phyloP scores from a whole-genome alignment of 2,888 invertebrate species.

The Drosophila kambysellisi region DNA sequence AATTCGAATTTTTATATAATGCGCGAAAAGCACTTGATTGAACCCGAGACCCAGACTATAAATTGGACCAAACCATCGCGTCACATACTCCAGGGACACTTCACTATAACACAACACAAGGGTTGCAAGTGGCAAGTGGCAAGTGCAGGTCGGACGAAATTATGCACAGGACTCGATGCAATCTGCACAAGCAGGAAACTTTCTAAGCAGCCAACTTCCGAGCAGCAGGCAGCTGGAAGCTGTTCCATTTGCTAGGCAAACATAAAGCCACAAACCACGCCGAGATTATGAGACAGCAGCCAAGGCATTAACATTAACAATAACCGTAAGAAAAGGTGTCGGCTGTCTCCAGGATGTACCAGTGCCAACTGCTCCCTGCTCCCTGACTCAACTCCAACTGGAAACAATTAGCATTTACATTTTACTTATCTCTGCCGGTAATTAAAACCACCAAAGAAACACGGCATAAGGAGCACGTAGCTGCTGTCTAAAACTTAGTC shows the following conservation, averaged over 20 bases:
- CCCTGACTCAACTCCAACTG: slow-evolving; percentile 20
- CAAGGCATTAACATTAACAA: slow-evolving; percentile 62
- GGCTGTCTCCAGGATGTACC: slow-evolving; percentile 65
- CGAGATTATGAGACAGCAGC: slow-evolving; percentile 59
- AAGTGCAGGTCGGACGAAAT: slow-evolving; percentile 47
- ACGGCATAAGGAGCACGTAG: slow-evolving; percentile 74
- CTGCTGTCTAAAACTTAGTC: slow-evolving; percentile 39
- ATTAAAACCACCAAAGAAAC: slow-evolving; percentile 54
- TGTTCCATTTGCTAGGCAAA: slow-evolving; percentile 56
- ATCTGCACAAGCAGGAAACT: slow-evolving; percentile 46
- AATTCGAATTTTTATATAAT: slow-evolving; percentile 83
- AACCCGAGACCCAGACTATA: slow-evolving; percentile 26
- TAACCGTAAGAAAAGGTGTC: slow-evolving; percentile 74
- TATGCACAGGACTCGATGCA: slow-evolving; percentile 35
- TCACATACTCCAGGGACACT: slow-evolving; percentile 63
- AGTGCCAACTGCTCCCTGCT: slow-evolving; percentile 13
- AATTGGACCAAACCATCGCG: slow-evolving; percentile 17
- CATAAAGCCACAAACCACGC: slow-evolving; percentile 39
- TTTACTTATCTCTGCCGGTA: slow-evolving; percentile 67
- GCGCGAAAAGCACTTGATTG: slow-evolving; percentile 83
- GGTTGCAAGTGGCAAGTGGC: slow-evolving; percentile 40
- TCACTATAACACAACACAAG: slow-evolving; percentile 24
- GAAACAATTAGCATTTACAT: slow-evolving; percentile 76
- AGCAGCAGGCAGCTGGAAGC: slow-evolving; percentile 61
- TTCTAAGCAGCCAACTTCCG: slow-evolving; percentile 33